phyloP scores from a whole-genome alignment of 2,113 vertebrate genomes.

The Leucoraja erinaceus region DNA sequence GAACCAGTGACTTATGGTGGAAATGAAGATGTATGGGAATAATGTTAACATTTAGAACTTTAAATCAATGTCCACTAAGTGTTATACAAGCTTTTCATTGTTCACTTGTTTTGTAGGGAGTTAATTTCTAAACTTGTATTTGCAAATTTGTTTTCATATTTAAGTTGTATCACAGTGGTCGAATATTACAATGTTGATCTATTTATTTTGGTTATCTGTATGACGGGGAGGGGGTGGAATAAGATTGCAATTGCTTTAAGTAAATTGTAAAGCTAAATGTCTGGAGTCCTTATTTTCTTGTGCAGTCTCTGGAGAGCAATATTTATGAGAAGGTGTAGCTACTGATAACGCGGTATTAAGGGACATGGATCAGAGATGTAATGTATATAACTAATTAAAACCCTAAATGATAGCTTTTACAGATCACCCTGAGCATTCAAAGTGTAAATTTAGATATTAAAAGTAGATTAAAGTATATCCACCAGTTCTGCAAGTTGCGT shows the following conservation, averaged over 20 bases:
- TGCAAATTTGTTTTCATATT: slow-evolving; percentile 25
- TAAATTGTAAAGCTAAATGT: background rate
- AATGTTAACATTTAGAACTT: background rate
- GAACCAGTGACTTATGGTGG: background rate
- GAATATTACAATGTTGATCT: slow-evolving; percentile 2
- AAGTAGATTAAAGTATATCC: too few species aligned
- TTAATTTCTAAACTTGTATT: slow-evolving; percentile 23
- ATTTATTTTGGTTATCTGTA: slow-evolving; percentile 17
- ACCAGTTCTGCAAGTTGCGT: too few species aligned
- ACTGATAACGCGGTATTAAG: too few species aligned
- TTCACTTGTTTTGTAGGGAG: slow-evolving; percentile 15
- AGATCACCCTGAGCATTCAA: too few species aligned
- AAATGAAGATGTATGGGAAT: slow-evolving; percentile 13
- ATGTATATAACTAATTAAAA: too few species aligned
- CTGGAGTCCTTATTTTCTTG: background rate
- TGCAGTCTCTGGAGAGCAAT: background rate
- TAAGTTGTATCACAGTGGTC: slow-evolving; percentile 28
- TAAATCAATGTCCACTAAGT: slow-evolving; percentile 8
- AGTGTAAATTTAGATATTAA: too few species aligned
- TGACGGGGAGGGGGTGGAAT: background rate
- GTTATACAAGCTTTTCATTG: slow-evolving; percentile 23
- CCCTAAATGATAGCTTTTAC: too few species aligned
- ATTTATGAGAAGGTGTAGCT: too few species aligned
- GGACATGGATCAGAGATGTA: too few species aligned
- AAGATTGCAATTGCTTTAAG: background rate